phyloP scores from a whole-genome alignment of 2,797 vertebrate genomes.

The Coluber constrictor region DNA sequence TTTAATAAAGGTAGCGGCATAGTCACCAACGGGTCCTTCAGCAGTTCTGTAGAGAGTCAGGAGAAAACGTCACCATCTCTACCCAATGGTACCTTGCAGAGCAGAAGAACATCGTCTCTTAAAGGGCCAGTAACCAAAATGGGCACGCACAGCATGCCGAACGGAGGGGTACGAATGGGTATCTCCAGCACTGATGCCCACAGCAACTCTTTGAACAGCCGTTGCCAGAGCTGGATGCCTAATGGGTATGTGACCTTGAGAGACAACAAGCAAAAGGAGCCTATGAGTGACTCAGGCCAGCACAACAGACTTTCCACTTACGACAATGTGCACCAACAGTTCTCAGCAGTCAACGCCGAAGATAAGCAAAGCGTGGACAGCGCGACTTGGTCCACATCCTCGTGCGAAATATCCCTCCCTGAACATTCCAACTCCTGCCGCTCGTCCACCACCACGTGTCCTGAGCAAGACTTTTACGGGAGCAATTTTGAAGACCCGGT shows the following conservation, averaged over 20 bases:
- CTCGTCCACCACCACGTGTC: conserved; percentile 95
- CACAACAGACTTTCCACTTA: conserved; percentile 96
- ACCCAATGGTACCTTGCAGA: conserved; percentile 75
- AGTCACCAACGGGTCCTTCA: conserved; percentile 96
- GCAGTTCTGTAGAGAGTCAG: conserved; percentile 79
- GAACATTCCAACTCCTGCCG: conserved; percentile 95
- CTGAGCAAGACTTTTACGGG: conserved; percentile 89
- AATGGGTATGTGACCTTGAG: conserved; percentile 87
- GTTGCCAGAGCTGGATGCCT: conserved; percentile 79
- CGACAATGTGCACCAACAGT: conserved; percentile 94
- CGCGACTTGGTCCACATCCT: conserved; percentile 97
- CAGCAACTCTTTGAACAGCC: conserved; percentile 70
- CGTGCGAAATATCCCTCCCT: conserved; percentile 94
- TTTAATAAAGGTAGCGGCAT: conserved; percentile 96
- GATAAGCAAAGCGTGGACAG: conserved; percentile 98
- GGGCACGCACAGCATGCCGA: conserved; percentile 87
- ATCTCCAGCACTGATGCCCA: conserved; percentile 78
- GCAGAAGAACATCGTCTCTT: conserved; percentile 78
- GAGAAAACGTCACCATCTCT: conserved; percentile 80
- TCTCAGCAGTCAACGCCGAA: conserved; percentile 80
- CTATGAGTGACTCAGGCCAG: conserved; percentile 69
- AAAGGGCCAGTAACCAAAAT: conserved; percentile 90
- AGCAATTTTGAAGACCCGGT: conserved; percentile 84
- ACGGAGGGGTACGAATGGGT: conserved; percentile 81
- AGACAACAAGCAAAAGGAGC: conserved; percentile 80